Percentiles rank a stretch among this genome's conserved stretches.
Evolutionary conservation across 1,140 invertebrate species (phyloP).

Genomic region (Micrasema longulum): DNA sequence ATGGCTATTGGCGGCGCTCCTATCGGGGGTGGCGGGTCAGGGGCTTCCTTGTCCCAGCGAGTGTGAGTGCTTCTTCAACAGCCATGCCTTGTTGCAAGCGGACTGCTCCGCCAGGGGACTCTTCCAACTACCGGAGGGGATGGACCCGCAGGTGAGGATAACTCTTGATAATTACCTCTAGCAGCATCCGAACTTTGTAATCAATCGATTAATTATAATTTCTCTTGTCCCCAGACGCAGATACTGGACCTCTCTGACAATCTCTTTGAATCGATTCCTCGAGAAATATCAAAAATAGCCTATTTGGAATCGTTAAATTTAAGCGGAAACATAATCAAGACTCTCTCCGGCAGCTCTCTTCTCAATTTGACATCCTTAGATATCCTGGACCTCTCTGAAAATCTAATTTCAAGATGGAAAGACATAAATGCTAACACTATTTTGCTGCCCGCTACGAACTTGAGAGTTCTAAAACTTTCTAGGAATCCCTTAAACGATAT

Average conservation of each 20-base stretch:
- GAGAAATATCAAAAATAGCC: conserved; percentile 63
- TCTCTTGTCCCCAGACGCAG: conserved; percentile 62
- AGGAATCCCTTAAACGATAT: conserved; percentile 64
- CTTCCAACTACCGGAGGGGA: conserved; percentile 59
- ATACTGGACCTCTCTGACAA: conserved; percentile 68
- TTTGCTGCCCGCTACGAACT: conserved; percentile 60
- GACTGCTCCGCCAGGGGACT: conserved; percentile 65
- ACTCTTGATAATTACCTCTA: conserved; percentile 29
- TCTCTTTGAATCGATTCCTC: conserved; percentile 68
- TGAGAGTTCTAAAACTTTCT: conserved; percentile 67
- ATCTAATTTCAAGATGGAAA: conserved; percentile 68
- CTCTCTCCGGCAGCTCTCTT: conserved; percentile 62
- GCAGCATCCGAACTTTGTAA: background rate
- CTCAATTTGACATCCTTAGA: conserved; percentile 66
- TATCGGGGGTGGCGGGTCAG: background rate
- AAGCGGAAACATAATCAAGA: conserved; percentile 67
- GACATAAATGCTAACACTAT: conserved; percentile 66
- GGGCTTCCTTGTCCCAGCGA: conserved; percentile 57
- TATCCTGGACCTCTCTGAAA: conserved; percentile 68
- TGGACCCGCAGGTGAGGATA: conserved; percentile 64
- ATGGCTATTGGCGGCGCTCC: conserved; percentile 5
- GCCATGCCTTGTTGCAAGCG: conserved; percentile 56
- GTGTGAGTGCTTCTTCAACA: conserved; percentile 60
- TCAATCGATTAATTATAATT: background rate
- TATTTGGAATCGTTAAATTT: conserved; percentile 69